A percentile compares a stretch with the other conserved stretches of the same genome.
Conservation (phyloP, 2,797 vertebrate species). For the Mormyrops attenuatus region DNA sequence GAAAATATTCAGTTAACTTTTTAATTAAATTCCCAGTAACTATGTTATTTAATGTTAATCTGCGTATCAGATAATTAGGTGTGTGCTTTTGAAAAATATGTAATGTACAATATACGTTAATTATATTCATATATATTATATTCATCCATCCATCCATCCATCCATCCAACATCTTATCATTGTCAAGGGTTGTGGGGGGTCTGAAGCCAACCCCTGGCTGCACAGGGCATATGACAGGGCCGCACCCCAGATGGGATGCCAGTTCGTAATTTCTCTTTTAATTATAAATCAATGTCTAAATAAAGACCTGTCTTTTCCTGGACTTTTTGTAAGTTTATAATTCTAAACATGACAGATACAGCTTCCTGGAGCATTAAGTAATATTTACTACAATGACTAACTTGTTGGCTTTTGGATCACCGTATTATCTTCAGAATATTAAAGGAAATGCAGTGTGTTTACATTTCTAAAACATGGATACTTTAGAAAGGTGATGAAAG, state of each 20-base stretch:
- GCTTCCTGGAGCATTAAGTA: slow-evolving; percentile 18
- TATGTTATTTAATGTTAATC: neutral
- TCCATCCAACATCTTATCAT: neutral
- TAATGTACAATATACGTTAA: neutral
- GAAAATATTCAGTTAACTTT: neutral
- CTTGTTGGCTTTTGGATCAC: slow-evolving; percentile 24
- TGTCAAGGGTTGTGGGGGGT: neutral
- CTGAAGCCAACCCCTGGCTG: neutral
- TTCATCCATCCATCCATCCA: neutral
- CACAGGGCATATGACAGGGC: neutral
- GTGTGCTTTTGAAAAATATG: neutral
- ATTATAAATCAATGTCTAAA: neutral
- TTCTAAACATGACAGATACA: neutral
- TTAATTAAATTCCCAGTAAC: neutral
- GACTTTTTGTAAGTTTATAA: neutral
- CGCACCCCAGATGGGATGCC: neutral
- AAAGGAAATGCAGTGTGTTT: slow-evolving; percentile 26
- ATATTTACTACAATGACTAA: slow-evolving; percentile 26
- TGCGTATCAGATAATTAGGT: neutral
- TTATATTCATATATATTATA: neutral
- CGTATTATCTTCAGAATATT: slow-evolving; percentile 21
- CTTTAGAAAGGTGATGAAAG: slow-evolving; percentile 11
- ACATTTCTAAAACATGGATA: neutral
- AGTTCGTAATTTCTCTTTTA: neutral
- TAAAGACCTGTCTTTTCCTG: neutral